phyloP scores from a whole-genome alignment of 2,113 vertebrate genomes.

The Macaca mulatta region DNA sequence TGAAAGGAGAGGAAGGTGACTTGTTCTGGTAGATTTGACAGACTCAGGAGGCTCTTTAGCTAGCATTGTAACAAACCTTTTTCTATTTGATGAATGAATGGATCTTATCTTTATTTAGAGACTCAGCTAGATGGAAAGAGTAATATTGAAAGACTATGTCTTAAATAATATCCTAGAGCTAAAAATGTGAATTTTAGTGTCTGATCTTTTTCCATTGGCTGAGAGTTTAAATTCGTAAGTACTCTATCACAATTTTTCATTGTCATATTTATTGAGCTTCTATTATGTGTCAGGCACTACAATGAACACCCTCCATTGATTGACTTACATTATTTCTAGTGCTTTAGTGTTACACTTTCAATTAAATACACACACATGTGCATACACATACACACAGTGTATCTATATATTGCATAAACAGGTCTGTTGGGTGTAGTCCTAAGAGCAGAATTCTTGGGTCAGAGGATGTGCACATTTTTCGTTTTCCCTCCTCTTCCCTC shows the following conservation, averaged over 20 bases:
- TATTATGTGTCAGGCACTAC: neutral
- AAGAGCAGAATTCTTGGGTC: neutral
- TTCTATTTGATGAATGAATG: neutral
- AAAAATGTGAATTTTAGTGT: neutral
- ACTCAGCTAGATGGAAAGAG: neutral
- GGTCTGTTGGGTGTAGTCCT: neutral
- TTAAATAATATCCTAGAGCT: neutral
- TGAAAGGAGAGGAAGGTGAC: neutral
- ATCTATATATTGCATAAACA: neutral
- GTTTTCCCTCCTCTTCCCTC: too few species aligned
- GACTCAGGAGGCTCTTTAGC: neutral
- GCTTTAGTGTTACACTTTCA: neutral
- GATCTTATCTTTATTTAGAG: constrained; percentile 34
- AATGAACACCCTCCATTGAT: neutral
- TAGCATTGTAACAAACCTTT: neutral
- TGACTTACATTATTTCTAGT: neutral
- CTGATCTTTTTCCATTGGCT: neutral
- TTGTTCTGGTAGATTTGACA: neutral
- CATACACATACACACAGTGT: neutral
- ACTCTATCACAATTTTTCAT: neutral
- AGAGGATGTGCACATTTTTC: neutral
- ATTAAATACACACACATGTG: neutral
- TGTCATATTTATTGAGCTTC: neutral
- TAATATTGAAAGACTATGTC: neutral
- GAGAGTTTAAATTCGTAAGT: neutral